Evolutionary conservation across 2,113 vertebrate genomes (phyloP), one percentile per base, ranked within the genome.

Genomic region (Thalassoma bifasciatum): DNA sequence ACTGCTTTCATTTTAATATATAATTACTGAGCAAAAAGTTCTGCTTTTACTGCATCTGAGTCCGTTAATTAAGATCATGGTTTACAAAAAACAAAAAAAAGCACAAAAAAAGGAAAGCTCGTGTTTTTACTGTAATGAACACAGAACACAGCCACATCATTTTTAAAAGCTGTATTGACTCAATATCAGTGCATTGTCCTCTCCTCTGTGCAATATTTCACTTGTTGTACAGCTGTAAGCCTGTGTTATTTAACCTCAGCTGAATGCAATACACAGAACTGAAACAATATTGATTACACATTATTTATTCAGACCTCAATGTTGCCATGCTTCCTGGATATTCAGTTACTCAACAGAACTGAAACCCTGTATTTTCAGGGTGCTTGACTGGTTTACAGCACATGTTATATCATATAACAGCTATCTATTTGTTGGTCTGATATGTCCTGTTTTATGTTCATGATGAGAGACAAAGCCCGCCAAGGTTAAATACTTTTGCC

Each of bases 291-390:
- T 53, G 36, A 70, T 59, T 36, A 46, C 21, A 53, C 22, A 37
- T 44, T 42, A 26, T 69, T 64, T 65, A 69, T 69, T 60, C 21
- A 54, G 10, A 60, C 10, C 22, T 4, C 44, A 44, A 30, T 58
- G 22, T 22, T 52, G 46, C 61, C 54, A 38, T 37, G 21, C 21
- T 74, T 58, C 9, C 16, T 69, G 37, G 46, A 21, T 61, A 21
- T 61, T 30, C 36, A 36, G 22, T 65, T 60, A n/a, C 13, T 42
- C 36, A 46, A 1, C 0, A 0, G 60, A 10, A 38, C 13, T 58
- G n/a, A 12, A 37, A 14, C 5, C 22, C 1, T 50, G 16, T 40
- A 40, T 42, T 66, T 38, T 53, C 62, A 49, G 46, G 24, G 4
- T 22, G 11, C 22, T 53, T 56, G 37, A 53, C 7, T 22, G 37